Evolutionary conservation across 1,140 invertebrate species (phyloP).

Genomic region (Apocrypta bakeri): DNA sequence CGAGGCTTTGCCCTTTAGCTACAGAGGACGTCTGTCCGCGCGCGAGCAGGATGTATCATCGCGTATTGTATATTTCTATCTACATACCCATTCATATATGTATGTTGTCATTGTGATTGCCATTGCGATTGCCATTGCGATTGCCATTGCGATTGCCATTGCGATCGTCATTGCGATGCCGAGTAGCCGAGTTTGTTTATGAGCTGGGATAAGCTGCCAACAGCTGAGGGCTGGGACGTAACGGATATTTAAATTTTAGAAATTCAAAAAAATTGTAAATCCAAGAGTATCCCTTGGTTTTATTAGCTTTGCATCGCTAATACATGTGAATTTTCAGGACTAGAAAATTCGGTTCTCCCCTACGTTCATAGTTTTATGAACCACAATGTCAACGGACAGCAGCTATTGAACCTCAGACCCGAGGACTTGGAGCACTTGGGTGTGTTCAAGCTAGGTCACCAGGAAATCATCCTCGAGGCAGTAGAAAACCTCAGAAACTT

Average conservation of each 20-base stretch:
- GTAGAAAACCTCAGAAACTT: slow-evolving; percentile 91
- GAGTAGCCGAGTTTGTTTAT: not conserved
- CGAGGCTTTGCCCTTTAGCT: slow-evolving; percentile 17
- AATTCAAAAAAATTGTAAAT: no score
- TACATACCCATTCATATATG: not conserved
- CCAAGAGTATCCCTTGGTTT: not conserved
- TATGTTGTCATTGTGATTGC: not conserved
- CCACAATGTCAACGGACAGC: slow-evolving; percentile 87
- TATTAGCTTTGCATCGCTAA: no score
- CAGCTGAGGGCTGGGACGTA: not conserved
- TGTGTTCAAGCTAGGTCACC: slow-evolving; percentile 90
- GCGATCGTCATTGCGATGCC: no score
- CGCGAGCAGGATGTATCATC: no score
- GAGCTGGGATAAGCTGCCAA: not conserved
- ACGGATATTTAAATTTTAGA: not conserved
- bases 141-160: no score
- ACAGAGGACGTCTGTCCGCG: not conserved
- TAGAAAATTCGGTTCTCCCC: slow-evolving; percentile 86
- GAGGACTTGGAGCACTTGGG: slow-evolving; percentile 92
- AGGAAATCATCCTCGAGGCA: slow-evolving; percentile 93
- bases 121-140: no score
- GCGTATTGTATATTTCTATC: no score
- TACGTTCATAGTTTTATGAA: slow-evolving; percentile 89
- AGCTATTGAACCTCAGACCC: slow-evolving; percentile 86
- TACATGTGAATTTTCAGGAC: slow-evolving; percentile 80